Evolutionary conservation across 2,797 vertebrate species (phyloP), one percentile per base, ranked within the genome.

Genomic region (Aeoliscus strigatus): DNA sequence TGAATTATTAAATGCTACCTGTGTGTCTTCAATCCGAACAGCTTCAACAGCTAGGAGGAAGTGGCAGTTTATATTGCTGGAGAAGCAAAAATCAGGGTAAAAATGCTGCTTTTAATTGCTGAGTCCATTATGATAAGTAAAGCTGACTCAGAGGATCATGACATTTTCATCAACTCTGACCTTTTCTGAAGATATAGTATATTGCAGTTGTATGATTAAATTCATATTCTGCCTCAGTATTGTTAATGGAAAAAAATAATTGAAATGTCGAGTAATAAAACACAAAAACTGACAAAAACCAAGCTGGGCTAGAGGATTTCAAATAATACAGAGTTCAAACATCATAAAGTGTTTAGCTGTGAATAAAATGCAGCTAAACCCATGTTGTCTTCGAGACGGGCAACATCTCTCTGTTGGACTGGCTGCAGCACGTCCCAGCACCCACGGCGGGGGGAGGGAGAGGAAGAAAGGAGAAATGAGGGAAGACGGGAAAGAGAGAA

Each of bases 361-460:
- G n/a, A n/a, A n/a, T n/a, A n/a, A n/a, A n/a, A n/a, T n/a, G n/a
- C 35, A 49, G 11, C 16, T 31, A 1, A 47, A 36, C 13, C 32
- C 21, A 34, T 24, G 38, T 16, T 27, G 9, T 39, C 27, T n/a
- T 10, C 4, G 26, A 9, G 2, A 10, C 10, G 9, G 5, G 26
- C 10, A 23, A 23, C 31, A 26, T 59, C 39, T 45, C 47, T 43
- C 39, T 33, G 34, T 17, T 14, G n/a, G 30, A 54, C 38, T 45
- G 29, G 17, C 49, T 54, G 47, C 9, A 17, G 55, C 68, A 64
- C 66, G 68, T 72, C 64, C 71, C 51, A 41, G 57, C 53, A 25
- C 63, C 47, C 37, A 59, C 5, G 43, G 51, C 68, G n/a, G n/a
- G n/a, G n/a, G n/a, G n/a, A n/a, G n/a, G n/a, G n/a, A n/a, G n/a